phyloP scores from a whole-genome alignment of 2,797 vertebrate species.

The Manis pentadactyla region DNA sequence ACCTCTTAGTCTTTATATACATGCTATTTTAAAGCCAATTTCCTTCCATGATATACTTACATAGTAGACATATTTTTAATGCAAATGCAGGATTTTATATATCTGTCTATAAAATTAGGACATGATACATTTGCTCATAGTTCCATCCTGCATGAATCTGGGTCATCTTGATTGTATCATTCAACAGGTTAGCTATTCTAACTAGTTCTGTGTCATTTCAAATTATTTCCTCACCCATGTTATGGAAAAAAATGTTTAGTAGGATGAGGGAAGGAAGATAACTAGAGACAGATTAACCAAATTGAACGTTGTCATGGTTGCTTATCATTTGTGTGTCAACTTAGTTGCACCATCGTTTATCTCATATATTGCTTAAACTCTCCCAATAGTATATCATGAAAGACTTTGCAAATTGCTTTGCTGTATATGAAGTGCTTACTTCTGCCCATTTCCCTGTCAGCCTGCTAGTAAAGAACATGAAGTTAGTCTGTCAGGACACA shows the following conservation, averaged over 20 bases:
- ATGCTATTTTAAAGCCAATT: background rate
- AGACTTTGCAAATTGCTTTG: background rate
- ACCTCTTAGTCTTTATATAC: background rate
- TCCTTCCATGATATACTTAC: background rate
- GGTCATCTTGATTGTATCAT: background rate
- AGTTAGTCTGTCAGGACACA: background rate
- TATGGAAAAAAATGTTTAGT: slow-evolving; percentile 20
- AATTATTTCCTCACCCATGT: background rate
- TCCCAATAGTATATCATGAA: background rate
- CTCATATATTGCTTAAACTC: background rate
- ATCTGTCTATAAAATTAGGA: slow-evolving; percentile 25
- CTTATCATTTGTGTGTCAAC: background rate
- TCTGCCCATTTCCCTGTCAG: background rate
- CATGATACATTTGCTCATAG: slow-evolving; percentile 8
- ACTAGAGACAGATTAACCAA: background rate
- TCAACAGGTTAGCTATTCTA: slow-evolving; percentile 6
- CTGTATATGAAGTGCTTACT: background rate
- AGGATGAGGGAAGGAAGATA: background rate
- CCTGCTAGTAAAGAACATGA: slow-evolving; percentile 2
- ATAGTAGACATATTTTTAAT: background rate
- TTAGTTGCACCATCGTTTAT: background rate
- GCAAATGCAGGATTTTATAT: slow-evolving; percentile 1
- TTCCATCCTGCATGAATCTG: slow-evolving; percentile 9
- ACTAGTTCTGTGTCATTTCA: background rate
- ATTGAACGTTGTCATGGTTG: background rate